Evolutionary conservation across 2,113 vertebrate species (phyloP).

Genomic region (Petroica traversi): DNA sequence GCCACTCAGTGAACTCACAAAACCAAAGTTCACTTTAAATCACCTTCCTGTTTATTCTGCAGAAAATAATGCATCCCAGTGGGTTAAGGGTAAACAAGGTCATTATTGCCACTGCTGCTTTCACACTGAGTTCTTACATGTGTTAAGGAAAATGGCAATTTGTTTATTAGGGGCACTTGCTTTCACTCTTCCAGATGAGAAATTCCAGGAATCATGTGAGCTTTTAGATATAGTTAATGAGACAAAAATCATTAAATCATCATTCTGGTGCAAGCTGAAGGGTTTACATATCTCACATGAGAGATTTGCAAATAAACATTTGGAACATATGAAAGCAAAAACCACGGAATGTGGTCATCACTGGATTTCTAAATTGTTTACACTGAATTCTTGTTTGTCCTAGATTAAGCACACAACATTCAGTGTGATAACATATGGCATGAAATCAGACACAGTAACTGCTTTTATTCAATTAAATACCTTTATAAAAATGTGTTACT

Average conservation of each 20-base stretch:
- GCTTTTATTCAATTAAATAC: background rate
- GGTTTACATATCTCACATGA: background rate
- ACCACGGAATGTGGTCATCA: background rate
- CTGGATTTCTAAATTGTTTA: background rate
- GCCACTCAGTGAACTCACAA: background rate
- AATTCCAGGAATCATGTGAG: background rate
- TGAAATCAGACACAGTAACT: background rate
- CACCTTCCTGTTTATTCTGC: background rate
- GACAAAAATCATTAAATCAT: background rate
- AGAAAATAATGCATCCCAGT: background rate
- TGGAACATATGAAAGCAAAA: background rate
- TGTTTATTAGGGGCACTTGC: background rate
- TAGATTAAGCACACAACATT: background rate
- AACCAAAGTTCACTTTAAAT: background rate
- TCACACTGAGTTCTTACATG: rapidly evolving
- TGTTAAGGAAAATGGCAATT: background rate
- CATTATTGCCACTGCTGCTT: background rate
- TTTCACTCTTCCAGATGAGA: background rate
- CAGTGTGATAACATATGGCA: background rate
- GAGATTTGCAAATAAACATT: background rate
- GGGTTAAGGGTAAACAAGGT: background rate
- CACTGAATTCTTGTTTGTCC: background rate
- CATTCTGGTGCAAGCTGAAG: background rate
- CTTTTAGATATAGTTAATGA: background rate
- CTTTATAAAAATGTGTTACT: background rate